Conservation (phyloP, 2,888 invertebrate genomes). For the Tetropium fuscum region DNA sequence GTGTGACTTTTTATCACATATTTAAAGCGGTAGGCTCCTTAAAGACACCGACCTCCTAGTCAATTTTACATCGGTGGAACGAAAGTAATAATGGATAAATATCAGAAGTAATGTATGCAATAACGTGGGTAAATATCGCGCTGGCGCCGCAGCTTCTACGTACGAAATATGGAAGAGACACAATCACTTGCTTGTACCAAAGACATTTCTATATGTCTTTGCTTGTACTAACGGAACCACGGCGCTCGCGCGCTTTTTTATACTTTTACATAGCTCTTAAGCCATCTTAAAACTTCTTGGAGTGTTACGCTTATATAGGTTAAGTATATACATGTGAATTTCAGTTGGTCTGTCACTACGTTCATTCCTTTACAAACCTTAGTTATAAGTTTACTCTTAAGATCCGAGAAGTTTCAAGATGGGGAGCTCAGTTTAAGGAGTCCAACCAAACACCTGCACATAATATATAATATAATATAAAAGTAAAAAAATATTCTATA, state of each 20-base stretch:
- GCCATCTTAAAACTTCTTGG: conserved; percentile 31
- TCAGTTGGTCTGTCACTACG: conserved; percentile 7
- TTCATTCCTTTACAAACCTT: neutral
- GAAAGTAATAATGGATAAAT: conserved; percentile 59
- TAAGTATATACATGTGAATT: conserved; percentile 25
- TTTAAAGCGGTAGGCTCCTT: no score
- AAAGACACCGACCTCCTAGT: no score
- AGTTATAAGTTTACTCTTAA: conserved; percentile 16
- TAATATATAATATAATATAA: conserved; percentile 44
- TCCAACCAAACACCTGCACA: conserved; percentile 53
- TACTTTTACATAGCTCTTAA: conserved; percentile 22
- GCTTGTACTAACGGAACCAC: conserved; percentile 3
- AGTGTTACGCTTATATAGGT: conserved; percentile 31
- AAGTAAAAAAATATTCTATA: conserved; percentile 55
- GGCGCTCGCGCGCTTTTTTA: conserved; percentile 10
- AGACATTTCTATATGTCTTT: no score
- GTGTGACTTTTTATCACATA: no score
- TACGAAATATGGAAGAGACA: conserved; percentile 59
- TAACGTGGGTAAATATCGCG: conserved; percentile 45
- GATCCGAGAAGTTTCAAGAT: conserved; percentile 35
- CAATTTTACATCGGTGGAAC: conserved; percentile 51
- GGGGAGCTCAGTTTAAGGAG: conserved; percentile 55
- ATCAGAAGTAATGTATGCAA: conserved; percentile 59
- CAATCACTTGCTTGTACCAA: conserved; percentile 58
- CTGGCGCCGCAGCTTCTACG: conserved; percentile 34